Evolutionary conservation across 2,113 vertebrate genomes (phyloP).

Genomic region (Myanophis thanlyinensis): DNA sequence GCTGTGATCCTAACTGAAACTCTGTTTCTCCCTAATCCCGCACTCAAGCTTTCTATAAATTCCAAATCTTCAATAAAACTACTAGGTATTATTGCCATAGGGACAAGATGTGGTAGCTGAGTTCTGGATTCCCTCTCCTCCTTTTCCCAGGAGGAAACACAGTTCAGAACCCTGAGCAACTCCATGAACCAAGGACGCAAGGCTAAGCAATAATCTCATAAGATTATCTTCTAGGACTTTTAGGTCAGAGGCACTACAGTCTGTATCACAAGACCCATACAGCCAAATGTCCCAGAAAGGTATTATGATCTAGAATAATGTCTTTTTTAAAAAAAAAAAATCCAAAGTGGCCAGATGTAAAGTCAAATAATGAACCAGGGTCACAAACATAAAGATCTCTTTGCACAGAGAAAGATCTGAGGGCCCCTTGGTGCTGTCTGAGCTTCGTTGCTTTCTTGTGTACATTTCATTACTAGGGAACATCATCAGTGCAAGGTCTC

Average conservation of each 20-base stretch:
- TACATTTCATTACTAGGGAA: not conserved
- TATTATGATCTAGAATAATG: not conserved
- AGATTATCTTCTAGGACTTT: not conserved
- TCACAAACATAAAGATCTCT: not conserved
- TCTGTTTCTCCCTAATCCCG: not conserved
- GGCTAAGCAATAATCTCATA: not conserved
- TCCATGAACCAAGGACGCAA: not conserved
- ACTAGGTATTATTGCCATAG: not conserved
- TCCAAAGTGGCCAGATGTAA: not conserved
- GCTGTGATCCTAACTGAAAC: not conserved
- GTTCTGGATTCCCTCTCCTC: not conserved
- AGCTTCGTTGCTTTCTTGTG: not conserved
- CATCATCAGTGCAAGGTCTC: not conserved
- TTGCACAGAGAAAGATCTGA: not conserved
- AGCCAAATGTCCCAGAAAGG: not conserved
- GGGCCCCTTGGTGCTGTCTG: not conserved
- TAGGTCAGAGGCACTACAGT: not conserved
- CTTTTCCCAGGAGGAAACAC: not conserved
- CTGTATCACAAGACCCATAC: not conserved
- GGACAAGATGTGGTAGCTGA: not conserved
- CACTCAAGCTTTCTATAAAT: not conserved
- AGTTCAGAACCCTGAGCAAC: not conserved
- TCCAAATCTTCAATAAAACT: not conserved
- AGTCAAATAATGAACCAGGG: not conserved
- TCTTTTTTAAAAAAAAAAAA: not conserved